Conservation (phyloP, 2,113 vertebrate genomes). For the Hiodon alosoides region DNA sequence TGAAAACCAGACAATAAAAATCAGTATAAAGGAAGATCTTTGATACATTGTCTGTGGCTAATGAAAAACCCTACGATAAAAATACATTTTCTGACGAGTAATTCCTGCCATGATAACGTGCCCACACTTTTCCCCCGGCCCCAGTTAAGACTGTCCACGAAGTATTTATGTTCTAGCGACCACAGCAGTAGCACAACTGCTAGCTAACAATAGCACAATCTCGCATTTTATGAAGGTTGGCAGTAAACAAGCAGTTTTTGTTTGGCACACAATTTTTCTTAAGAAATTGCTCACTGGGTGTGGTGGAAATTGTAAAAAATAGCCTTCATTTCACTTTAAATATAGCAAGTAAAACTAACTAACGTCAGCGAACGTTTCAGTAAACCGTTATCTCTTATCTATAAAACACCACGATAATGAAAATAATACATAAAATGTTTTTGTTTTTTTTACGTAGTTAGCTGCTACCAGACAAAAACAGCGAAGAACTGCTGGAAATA, state of each 20-base stretch:
- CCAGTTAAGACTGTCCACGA: not conserved
- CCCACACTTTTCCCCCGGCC: not conserved
- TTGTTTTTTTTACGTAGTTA: not conserved
- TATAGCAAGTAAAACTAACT: too few relatives aligned
- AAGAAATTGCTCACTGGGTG: too few relatives aligned
- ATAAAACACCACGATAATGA: too few relatives aligned
- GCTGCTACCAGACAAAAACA: not conserved
- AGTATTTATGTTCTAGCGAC: not conserved
- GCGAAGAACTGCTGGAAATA: not conserved
- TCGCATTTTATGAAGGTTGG: too few relatives aligned
- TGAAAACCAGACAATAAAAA: constrained; percentile 50
- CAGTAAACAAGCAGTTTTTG: too few relatives aligned
- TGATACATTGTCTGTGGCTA: not conserved
- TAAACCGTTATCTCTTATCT: too few relatives aligned
- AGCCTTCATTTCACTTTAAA: too few relatives aligned
- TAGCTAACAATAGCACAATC: too few relatives aligned
- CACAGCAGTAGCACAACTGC: too few relatives aligned
- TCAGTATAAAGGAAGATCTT: not conserved
- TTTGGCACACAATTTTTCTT: too few relatives aligned
- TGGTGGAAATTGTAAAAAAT: too few relatives aligned
- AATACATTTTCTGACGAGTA: not conserved
- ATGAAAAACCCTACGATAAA: not conserved
- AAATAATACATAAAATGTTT: not conserved
- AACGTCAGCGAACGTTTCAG: too few relatives aligned
- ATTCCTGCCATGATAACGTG: not conserved